Evolutionary conservation across 2,797 vertebrate genomes (phyloP), one percentile per base, ranked within the genome.

Genomic region (Rhinoraja longicauda): DNA sequence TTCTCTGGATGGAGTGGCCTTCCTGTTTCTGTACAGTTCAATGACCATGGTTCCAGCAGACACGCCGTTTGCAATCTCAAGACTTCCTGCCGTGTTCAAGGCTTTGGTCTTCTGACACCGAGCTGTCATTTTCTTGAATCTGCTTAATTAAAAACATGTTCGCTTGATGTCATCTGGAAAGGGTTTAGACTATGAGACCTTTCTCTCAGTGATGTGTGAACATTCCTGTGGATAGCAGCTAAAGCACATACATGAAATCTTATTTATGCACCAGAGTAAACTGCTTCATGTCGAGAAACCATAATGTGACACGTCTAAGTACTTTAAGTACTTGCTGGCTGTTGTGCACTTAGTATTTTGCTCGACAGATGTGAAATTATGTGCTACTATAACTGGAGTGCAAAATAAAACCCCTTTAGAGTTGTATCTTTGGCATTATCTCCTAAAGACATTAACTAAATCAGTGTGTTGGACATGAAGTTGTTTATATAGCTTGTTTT

Each of bases 101-200:
- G 94, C 96, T 95, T 94, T 92, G 95, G 93, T 79, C 94, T 94
- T 95, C 93, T 95, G 95, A 95, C 95, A 95, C 93, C 93, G 95
- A 94, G 95, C 96, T 95, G 95, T 95, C 93, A 26, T 94, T 88
- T 94, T 94, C 94, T 94, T 93, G 94, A 94, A 94, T 93, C 94
- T 94, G 90, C 94, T 95, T 96, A 96, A 97, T 97, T 96, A 96
- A 96, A 96, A 97, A 94, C 96, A 97, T 95, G 95, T 96, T 96
- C 94, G 93, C 93, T 95, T 64, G 17, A 62, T 93, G 95, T 94
- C 76, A 75, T 29, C 93, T 93, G 93, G 95, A 93, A 94, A 94
- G 95, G 94, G n/a, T 95, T 67, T 81, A 94, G 32, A 94, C 94
- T 93, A 95, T 94, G 84, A 12, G 94, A 94, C 94, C 94, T 94